These are phyloP conservation scores for Temnothorax curvispinosus DNA, from an alignment of 1,140 invertebrate species.

Conservation along the genomic window DNA sequence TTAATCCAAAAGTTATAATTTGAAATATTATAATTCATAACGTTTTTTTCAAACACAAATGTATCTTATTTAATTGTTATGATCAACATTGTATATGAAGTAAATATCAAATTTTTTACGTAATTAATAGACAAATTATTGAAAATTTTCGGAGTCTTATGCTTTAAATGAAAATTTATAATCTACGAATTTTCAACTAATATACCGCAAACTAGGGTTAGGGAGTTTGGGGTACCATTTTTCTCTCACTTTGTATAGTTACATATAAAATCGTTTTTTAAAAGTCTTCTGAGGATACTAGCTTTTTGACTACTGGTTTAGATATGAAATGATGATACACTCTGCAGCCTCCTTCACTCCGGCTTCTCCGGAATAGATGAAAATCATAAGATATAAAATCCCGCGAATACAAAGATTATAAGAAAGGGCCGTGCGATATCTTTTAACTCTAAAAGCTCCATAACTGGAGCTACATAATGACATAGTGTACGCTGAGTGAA, in stretches of 20 bases:
- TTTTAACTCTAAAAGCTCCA: constrained; percentile 32
- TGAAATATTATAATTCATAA: background rate
- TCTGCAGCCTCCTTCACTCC: too few species aligned
- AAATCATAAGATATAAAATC: background rate
- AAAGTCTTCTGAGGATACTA: constrained; percentile 1
- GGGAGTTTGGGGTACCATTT: constrained; percentile 1
- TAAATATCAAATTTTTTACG: background rate
- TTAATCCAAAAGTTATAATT: background rate
- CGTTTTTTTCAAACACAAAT: background rate
- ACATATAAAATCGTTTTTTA: background rate
- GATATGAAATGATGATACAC: background rate
- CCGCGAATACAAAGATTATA: constrained; percentile 7
- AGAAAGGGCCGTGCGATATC: constrained; percentile 1
- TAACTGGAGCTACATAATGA: constrained; percentile 33
- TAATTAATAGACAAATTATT: background rate
- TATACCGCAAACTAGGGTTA: background rate
- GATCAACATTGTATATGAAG: background rate
- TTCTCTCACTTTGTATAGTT: background rate
- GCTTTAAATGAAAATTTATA: background rate
- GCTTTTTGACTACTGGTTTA: background rate
- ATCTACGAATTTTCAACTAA: constrained; percentile 5
- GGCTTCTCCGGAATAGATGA: background rate
- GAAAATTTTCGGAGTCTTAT: background rate
- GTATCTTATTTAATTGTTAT: background rate
- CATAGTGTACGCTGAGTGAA: background rate